These are phyloP conservation scores for Brevimyrus niger DNA, from an alignment of 2,113 vertebrate genomes.

Conservation along the genomic window DNA sequence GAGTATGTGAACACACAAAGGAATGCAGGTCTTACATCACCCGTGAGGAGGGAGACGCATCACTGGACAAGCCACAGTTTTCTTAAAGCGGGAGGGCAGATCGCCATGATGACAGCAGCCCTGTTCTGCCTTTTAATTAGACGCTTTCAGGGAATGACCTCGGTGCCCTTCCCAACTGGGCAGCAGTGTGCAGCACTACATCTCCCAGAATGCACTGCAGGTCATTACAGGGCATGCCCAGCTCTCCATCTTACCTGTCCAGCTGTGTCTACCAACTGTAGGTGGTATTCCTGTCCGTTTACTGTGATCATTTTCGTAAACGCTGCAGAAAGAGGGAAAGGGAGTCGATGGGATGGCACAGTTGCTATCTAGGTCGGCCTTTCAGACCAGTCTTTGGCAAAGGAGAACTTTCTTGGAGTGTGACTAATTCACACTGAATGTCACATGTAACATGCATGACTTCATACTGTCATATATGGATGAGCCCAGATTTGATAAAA, in stretches of 20 bases:
- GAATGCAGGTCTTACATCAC: not conserved
- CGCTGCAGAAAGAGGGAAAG: conserved; percentile 54
- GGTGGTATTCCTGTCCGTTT: conserved; percentile 97
- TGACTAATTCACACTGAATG: not conserved
- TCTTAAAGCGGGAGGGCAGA: not conserved
- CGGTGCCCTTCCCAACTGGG: not conserved
- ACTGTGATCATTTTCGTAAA: conserved; percentile 98
- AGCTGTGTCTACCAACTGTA: conserved; percentile 95
- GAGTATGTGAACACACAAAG: not conserved
- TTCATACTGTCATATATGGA: not conserved
- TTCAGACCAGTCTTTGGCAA: not conserved
- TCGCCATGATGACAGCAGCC: not conserved
- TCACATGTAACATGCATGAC: not conserved
- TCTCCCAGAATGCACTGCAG: not conserved
- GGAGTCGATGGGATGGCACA: not conserved
- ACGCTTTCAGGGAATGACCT: not conserved
- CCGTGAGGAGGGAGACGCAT: not conserved
- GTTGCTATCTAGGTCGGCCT: not conserved
- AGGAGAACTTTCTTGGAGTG: not conserved
- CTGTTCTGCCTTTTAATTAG: not conserved
- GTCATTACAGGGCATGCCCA: not conserved
- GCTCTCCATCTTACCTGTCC: conserved; percentile 72
- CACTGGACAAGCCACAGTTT: not conserved
- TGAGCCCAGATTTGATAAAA: not conserved
- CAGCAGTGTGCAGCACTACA: not conserved